Evolutionary conservation across 1,140 invertebrate species (phyloP), one percentile per base, ranked within the genome.

Genomic region (Anastrepha ludens): DNA sequence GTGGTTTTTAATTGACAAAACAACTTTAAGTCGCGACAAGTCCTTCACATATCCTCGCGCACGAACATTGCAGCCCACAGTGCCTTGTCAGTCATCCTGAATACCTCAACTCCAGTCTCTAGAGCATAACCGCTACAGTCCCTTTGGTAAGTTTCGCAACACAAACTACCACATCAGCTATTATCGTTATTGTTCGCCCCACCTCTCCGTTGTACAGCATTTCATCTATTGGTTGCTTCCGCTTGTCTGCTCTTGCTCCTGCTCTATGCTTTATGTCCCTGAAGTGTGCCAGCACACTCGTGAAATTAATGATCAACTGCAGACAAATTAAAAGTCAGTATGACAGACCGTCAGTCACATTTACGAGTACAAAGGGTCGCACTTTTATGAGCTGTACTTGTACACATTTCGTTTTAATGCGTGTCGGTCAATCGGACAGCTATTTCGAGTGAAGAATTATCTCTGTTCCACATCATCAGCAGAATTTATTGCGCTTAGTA

Each of bases 1-100:
- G 67, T 74, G 67, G 44, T 74, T 74, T 74, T 74, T 74, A 74
- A 74, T 47, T 74, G 67, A 74, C 67, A 74, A 44, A 41, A 74
- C 67, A 74, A 74, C 41, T 74, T 74, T 44, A 70, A 70, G 67
- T 70, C 41, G 9, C 44, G 41, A 44, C 67, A 70, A 70, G 67
- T 67, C 67, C 15, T 44, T 41, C 7, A 29, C 41, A 6, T 39
- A 44, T 13, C 29, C 29, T 41, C 62, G 3, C 17, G 7, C 29
- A 29, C 64, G 13, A 29, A 67, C 64, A 20, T 67, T 29, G 39
- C 29, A 39, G 64, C 64, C 20, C 64, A 67, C 41, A 44, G 67
- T 44, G 41, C 39, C 41, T 47, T 74, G 67, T 74, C 67, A 74
- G 41, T 74, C 67, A 74, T 7, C 41, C 17, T 74, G 67, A 74